Evolutionary conservation across 2,888 invertebrate species (phyloP), one percentile per base, ranked within the genome.

Genomic region (Taenaris catops): DNA sequence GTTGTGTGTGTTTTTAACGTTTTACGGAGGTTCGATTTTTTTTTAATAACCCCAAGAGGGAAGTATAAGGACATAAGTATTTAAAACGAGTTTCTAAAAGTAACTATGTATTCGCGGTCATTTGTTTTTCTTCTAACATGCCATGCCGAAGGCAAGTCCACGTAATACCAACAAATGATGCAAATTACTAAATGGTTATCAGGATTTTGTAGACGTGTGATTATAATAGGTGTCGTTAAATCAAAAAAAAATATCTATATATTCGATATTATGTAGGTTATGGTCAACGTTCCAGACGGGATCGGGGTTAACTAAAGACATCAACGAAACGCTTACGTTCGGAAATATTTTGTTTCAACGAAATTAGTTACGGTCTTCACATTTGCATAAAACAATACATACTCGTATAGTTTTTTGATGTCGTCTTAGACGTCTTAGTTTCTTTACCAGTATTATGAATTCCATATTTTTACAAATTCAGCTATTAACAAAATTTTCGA

Each of bases 121-220:
- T 45, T 51, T 50, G 51, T 52, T 55, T 51, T 63, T 66, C 65
- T 65, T 64, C 56, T 57, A 51, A 48, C 41, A 39, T 40, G 44
- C 54, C 51, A 51, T 55, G 55, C 57, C 56, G 46, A 52, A 48
- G 56, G 57, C 60, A 63, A 51, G 25, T 38, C 34, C 52, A 59
- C 46, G 46, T 51, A 47, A 51, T 43, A 48, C 49, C 51, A 49
- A 14, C 44, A 46, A 53, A 51, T 75, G 66, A 76, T 76, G 78
- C 75, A 75, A 79, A 78, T 79, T 78, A 66, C 61, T 55, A 72
- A 72, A 67, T 70, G 70, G 75, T 75, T 72, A 73, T 69, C 64
- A 57, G 58, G 49, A 56, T 59, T 67, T 61, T 60, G 51, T 57
- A 61, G 56, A 29, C 33, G 3, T 18, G 3, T 24, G 10, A 11